Evolutionary conservation across 2,113 vertebrate genomes (phyloP).

Genomic region (Rattus rattus): DNA sequence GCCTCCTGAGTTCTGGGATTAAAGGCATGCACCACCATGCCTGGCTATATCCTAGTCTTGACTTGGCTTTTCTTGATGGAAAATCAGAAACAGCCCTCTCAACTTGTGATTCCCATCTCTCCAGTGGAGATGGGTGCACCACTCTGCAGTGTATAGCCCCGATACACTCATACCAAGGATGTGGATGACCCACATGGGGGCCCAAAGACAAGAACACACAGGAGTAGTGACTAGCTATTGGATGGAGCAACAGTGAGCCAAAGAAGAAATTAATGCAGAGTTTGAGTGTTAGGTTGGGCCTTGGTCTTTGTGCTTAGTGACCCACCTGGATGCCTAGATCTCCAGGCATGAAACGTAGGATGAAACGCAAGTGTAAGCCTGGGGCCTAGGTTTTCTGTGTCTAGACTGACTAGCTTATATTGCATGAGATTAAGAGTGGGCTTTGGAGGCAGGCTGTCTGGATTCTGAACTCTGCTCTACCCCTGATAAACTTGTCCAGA

Average conservation of each 20-base stretch:
- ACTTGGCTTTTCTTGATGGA: background rate
- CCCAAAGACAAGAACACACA: background rate
- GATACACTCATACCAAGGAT: background rate
- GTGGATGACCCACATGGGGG: no score
- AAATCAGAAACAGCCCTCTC: background rate
- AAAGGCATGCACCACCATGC: no score
- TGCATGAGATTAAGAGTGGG: background rate
- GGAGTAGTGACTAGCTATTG: background rate
- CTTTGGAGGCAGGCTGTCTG: background rate
- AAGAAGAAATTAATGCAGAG: background rate
- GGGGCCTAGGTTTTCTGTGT: background rate
- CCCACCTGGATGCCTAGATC: background rate
- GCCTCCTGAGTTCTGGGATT: no score
- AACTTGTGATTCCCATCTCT: conserved; percentile 3
- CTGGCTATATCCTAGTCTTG: background rate
- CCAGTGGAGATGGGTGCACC: background rate
- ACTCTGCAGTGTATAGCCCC: background rate
- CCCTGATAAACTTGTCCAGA: background rate
- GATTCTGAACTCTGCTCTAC: background rate
- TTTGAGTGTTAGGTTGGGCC: background rate
- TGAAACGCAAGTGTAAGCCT: background rate
- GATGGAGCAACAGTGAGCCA: background rate
- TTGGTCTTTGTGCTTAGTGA: background rate
- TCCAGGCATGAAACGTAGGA: background rate
- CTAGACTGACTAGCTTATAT: background rate